Evolutionary conservation across 2,888 invertebrate genomes (phyloP).

Genomic region (Acanthococcus lagerstroemiae): DNA sequence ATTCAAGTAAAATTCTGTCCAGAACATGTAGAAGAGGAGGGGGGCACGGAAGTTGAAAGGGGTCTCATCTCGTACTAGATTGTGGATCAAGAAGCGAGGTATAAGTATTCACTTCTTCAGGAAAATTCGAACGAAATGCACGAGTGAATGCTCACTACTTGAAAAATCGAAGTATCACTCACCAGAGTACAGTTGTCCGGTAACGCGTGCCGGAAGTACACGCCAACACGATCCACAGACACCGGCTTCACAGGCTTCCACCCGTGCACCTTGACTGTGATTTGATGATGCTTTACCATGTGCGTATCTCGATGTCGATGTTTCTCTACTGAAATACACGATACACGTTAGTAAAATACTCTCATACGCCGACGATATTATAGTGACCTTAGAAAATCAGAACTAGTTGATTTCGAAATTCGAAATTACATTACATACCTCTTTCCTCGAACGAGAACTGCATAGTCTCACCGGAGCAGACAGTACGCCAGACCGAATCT

Average conservation of each 20-base stretch:
- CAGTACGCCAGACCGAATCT: conserved; percentile 52
- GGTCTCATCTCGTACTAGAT: too few relatives aligned
- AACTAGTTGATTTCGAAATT: too few relatives aligned
- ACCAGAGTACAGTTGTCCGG: conserved; percentile 40
- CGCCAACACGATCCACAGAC: conserved; percentile 89
- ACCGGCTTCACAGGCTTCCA: conserved; percentile 82
- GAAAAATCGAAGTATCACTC: not conserved
- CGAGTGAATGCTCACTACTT: too few relatives aligned
- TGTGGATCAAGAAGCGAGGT: too few relatives aligned
- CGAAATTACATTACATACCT: too few relatives aligned
- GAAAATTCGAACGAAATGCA: too few relatives aligned
- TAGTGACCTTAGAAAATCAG: too few relatives aligned
- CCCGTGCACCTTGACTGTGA: conserved; percentile 78
- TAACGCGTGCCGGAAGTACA: conserved; percentile 69
- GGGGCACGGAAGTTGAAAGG: too few relatives aligned
- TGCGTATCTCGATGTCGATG: conserved; percentile 63
- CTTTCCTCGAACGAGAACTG: conserved; percentile 75
- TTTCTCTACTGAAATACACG: conserved; percentile 44
- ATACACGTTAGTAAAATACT: not conserved
- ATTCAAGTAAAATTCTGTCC: not conserved
- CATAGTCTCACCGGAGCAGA: conserved; percentile 62
- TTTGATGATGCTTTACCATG: conserved; percentile 69
- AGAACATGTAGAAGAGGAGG: too few relatives aligned
- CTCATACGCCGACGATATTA: too few relatives aligned
- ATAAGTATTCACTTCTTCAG: too few relatives aligned